Base-by-base conservation (phyloP, 2,888 invertebrate species). In the Drosophila multiciliata region DNA sequence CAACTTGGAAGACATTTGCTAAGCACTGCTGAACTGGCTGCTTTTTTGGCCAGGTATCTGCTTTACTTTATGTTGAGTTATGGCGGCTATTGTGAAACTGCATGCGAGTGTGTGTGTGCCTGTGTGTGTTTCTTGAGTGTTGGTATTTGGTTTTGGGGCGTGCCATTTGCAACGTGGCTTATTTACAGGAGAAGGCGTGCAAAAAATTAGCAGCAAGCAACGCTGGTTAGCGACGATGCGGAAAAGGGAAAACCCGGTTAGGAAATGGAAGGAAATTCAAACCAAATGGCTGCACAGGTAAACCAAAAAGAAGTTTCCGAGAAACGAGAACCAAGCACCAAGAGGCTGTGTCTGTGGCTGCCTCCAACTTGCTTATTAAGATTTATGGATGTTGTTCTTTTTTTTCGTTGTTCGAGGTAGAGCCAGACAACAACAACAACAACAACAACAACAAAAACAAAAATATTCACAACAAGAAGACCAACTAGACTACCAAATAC, bases 41-140 rank as follows among this genome's bases (percentile, higher is more conserved):
- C 58, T 57, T 67, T 63, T 61, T 68, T 23, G 53, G 58, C 61
- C 66, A 69, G 80, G 68, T 61, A 66, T 74, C 82, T 83, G 88
- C 82, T 73, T 85, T 83, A 87, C 77, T 73, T 85, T 83, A 81
- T 85, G 82, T 86, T 85, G 88, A 87, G 69, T 87, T 87, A 87
- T 85, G 81, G 82, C 66, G 69, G 71, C 82, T 71, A 78, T 87
- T 87, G 87, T 84, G 67, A 26, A 42, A 69, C 26, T 59, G 64
- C 66, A 61, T 17, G 49, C 53, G 65, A 68, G 33, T 54, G 62
- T 50, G 59, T 40, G 63, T 49, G 52, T 63, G 38, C 36, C 64
- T 42, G 62, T 74, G 38, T 60, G 42, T 36, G 49, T 42, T 33
- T 29, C 45, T 52, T 53, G 33, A 33, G 55, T 77, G 78, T 59